A percentile compares a stretch with the other conserved stretches of the same genome.
These are phyloP conservation scores for Leptinotarsa haldemani DNA, from an alignment of 2,888 invertebrate species.

Conservation along the genomic window DNA sequence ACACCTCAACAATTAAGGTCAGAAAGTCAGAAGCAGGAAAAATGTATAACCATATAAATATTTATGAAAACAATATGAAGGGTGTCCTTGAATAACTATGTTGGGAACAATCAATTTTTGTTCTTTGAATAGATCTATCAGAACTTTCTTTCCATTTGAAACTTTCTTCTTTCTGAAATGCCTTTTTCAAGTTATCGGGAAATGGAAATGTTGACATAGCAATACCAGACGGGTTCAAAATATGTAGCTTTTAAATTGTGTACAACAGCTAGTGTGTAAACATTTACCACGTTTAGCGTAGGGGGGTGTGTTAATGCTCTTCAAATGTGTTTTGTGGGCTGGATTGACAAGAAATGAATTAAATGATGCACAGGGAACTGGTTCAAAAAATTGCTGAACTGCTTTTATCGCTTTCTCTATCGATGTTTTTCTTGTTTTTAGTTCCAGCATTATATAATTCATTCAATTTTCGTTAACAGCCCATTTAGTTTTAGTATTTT, in stretches of 20 bases:
- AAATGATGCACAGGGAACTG: background rate
- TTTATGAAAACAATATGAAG: too few relatives aligned
- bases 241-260: conserved; percentile 13
- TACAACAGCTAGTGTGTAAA: conserved; percentile 20
- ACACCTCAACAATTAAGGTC: too few relatives aligned
- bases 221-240: conserved; percentile 9
- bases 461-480: conserved; percentile 9
- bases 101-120: too few relatives aligned
- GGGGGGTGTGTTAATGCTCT: conserved; percentile 4
- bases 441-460: conserved; percentile 8
- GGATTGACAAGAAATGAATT: conserved; percentile 1
- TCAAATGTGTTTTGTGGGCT: conserved; percentile 13
- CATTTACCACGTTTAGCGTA: conserved; percentile 20
- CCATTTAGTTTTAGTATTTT: conserved; percentile 7
- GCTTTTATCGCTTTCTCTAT: too few relatives aligned
- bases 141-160: background rate
- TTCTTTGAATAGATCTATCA: too few relatives aligned
- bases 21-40: too few relatives aligned
- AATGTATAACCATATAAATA: too few relatives aligned
- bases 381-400: too few relatives aligned
- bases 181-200: background rate
- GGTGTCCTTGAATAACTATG: too few relatives aligned
- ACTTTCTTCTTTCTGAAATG: background rate
- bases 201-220: background rate
- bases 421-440: too few relatives aligned